Evolutionary conservation across 2,888 invertebrate genomes (phyloP).

Genomic region (Acanthococcus lagerstroemiae): DNA sequence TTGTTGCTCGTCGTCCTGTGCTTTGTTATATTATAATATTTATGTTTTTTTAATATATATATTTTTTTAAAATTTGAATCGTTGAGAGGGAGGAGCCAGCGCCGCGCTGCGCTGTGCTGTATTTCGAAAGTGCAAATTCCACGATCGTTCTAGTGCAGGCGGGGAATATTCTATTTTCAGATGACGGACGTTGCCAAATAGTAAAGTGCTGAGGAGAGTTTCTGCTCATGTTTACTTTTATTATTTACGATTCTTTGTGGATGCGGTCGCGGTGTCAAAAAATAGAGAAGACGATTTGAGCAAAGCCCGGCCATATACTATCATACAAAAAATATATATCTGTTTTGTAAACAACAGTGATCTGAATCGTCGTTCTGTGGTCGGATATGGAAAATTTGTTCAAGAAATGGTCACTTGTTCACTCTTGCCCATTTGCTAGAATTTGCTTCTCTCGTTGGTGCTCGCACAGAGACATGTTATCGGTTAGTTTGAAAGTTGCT

Average conservation of each 20-base stretch:
- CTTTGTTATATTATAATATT: not conserved
- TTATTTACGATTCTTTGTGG: slow-evolving; percentile 5
- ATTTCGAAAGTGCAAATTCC: not conserved
- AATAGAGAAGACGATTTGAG: too few relatives aligned
- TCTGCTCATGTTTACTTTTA: not conserved
- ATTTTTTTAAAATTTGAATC: not conserved
- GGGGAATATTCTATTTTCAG: slow-evolving; percentile 8
- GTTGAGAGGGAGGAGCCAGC: not conserved
- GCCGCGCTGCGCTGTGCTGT: too few relatives aligned
- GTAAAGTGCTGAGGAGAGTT: not conserved
- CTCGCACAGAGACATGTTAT: too few relatives aligned
- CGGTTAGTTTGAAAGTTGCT: too few relatives aligned
- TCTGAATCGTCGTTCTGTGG: too few relatives aligned
- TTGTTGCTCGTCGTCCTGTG: not conserved
- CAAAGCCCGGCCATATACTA: too few relatives aligned
- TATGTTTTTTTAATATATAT: not conserved
- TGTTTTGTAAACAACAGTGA: too few relatives aligned
- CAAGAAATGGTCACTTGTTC: too few relatives aligned
- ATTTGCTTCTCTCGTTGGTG: too few relatives aligned
- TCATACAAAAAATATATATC: too few relatives aligned
- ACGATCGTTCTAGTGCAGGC: not conserved
- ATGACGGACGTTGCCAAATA: slow-evolving; percentile 1
- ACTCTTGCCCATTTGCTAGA: too few relatives aligned
- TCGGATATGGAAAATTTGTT: too few relatives aligned
- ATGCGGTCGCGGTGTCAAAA: not conserved